Conservation (phyloP, 2,797 vertebrate genomes). For the Picus viridis region DNA sequence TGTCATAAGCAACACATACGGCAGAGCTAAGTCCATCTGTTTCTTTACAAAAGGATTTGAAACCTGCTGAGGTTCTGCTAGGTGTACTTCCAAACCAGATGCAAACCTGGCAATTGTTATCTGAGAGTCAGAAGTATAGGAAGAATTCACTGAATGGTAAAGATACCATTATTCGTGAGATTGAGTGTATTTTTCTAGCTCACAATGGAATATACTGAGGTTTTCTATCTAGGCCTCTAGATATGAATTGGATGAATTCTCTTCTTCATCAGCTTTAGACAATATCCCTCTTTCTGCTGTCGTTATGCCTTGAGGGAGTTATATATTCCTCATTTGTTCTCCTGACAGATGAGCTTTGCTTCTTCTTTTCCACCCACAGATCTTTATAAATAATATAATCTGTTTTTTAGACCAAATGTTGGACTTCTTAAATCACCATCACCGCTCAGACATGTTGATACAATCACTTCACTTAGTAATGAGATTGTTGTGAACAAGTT, state of each 20-base stretch:
- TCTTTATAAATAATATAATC: conserved; percentile 63
- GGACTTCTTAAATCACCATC: conserved; percentile 2
- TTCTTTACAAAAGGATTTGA: background rate
- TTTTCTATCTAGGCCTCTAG: background rate
- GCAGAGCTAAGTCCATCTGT: background rate
- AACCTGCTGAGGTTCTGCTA: background rate
- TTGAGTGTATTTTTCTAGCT: background rate
- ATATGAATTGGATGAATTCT: conserved; percentile 21
- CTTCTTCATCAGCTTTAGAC: conserved; percentile 21
- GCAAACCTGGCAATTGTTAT: background rate
- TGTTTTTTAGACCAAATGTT: conserved; percentile 65
- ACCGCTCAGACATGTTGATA: conserved; percentile 3
- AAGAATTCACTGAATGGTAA: background rate
- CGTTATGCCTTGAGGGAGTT: conserved; percentile 36
- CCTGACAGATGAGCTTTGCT: conserved; percentile 47
- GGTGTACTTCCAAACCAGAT: background rate
- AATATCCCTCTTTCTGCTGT: conserved; percentile 33
- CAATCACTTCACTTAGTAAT: conserved; percentile 26
- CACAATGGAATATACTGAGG: background rate
- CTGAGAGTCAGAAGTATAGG: background rate
- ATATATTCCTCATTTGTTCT: conserved; percentile 34
- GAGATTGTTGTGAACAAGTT: conserved; percentile 15
- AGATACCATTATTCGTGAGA: background rate
- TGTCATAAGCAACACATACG: background rate
- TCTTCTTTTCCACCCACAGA: conserved; percentile 59